Percentiles rank a stretch among this genome's conserved stretches.
Evolutionary conservation across 2,797 vertebrate species (phyloP).

Genomic region (Thunnus albacares): DNA sequence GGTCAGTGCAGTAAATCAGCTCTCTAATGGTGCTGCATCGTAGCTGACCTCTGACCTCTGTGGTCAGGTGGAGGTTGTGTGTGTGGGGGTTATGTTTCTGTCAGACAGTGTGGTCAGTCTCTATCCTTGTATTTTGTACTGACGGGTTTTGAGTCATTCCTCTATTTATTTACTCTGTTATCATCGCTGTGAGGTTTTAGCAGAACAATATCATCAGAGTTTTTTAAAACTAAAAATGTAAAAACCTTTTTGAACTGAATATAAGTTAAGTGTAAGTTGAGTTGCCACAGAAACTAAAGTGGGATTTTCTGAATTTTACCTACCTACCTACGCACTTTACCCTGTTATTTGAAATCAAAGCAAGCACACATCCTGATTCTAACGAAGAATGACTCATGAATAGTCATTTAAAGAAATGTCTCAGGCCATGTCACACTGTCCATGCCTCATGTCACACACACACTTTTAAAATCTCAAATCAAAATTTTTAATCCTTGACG

Average conservation of each 20-base stretch:
- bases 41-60: slow-evolving; percentile 21
- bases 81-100: neutral
- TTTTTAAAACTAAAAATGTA: too few relatives aligned
- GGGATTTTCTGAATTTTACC: neutral
- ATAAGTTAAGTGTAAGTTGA: neutral
- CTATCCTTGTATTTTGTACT: neutral
- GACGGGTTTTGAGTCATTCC: neutral
- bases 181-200: neutral
- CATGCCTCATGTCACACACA: too few relatives aligned
- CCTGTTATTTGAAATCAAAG: neutral
- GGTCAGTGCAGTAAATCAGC: neutral
- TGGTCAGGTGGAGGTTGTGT: slow-evolving; percentile 8
- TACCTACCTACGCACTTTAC: too few relatives aligned
- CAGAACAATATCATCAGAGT: too few relatives aligned
- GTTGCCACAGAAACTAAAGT: neutral
- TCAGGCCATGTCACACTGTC: too few relatives aligned
- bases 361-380: neutral
- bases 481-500: too few relatives aligned
- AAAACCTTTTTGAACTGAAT: too few relatives aligned
- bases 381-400: neutral
- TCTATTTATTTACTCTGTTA: neutral
- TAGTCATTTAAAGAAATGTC: neutral
- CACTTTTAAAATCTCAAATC: too few relatives aligned
- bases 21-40: neutral
- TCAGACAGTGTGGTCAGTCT: neutral